phyloP scores from a whole-genome alignment of 2,888 invertebrate species.

The Athripsodes cinereus region DNA sequence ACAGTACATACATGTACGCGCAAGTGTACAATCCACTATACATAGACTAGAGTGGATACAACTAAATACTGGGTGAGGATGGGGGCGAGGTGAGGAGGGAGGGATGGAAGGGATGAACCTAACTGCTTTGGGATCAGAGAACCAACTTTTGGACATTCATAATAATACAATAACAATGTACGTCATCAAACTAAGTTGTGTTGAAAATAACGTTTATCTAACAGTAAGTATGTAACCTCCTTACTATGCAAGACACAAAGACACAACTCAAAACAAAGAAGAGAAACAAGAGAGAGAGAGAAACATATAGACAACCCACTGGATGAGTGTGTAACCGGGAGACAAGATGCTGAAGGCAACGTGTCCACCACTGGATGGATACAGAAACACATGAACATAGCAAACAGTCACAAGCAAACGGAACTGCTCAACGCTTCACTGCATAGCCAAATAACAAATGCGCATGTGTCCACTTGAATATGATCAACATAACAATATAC shows the following conservation, averaged over 20 bases:
- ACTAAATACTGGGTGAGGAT: slow-evolving; percentile 20
- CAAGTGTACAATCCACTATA: too few relatives aligned
- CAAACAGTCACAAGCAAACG: not conserved
- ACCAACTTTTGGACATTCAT: slow-evolving; percentile 10
- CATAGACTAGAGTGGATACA: too few relatives aligned
- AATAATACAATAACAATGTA: not conserved
- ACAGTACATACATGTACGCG: too few relatives aligned
- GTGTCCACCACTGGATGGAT: not conserved
- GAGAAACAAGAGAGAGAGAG: not conserved
- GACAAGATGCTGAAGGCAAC: not conserved
- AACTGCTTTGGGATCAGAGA: slow-evolving; percentile 15
- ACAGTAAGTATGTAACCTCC: too few relatives aligned
- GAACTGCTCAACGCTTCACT: not conserved
- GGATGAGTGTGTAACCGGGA: not conserved
- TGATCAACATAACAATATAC: not conserved
- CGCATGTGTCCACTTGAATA: not conserved
- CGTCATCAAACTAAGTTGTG: too few relatives aligned
- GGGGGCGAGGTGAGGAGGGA: not conserved
- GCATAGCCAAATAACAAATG: not conserved
- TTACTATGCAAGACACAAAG: not conserved
- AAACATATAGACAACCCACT: not conserved
- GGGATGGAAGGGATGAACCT: slow-evolving; percentile 10
- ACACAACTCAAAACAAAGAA: not conserved
- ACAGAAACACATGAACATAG: not conserved
- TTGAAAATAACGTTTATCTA: too few relatives aligned